These are phyloP conservation scores for Arbacia lixula DNA, from an alignment of 53 echinoderm and acorn worm genomes.

Conservation along the genomic window DNA sequence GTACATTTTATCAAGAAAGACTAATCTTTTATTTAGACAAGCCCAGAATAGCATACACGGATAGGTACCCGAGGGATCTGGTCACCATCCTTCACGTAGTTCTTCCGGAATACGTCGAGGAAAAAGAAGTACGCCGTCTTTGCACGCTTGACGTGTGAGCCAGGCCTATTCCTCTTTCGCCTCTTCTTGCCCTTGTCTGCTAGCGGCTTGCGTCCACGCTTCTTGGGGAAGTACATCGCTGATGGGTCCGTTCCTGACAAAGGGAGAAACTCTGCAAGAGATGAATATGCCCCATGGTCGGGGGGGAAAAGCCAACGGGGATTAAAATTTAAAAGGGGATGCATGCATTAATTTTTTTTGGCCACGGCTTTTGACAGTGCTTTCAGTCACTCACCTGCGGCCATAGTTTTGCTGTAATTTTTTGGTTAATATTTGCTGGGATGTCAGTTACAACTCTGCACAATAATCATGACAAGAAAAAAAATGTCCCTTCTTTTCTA, in stretches of 20 bases:
- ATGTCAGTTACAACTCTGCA: no score
- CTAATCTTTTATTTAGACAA: no score
- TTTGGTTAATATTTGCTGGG: no score
- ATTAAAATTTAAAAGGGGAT: slow-evolving; percentile 35
- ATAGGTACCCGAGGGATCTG: slow-evolving; percentile 91
- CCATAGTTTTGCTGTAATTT: no score
- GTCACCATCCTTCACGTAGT: slow-evolving; percentile 95
- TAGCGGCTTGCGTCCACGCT: slow-evolving; percentile 91
- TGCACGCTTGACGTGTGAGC: slow-evolving; percentile 93
- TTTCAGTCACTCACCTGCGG: no score
- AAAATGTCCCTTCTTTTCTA: no score
- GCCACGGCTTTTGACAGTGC: no score
- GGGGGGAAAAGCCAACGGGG: slow-evolving; percentile 42
- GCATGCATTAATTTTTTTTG: no score
- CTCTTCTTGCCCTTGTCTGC: slow-evolving; percentile 96
- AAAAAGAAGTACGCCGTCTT: slow-evolving; percentile 98
- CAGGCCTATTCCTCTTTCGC: slow-evolving; percentile 88
- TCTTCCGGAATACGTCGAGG: slow-evolving; percentile 94
- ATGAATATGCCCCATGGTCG: slow-evolving; percentile 50
- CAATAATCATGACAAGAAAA: no score
- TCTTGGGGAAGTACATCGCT: slow-evolving; percentile 75
- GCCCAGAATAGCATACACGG: no score
- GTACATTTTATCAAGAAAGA: no score
- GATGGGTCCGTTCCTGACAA: slow-evolving; percentile 62
- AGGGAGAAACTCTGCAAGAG: slow-evolving; percentile 62